Conservation (phyloP, 2,888 invertebrate species). For the Galerucella nymphaeae region DNA sequence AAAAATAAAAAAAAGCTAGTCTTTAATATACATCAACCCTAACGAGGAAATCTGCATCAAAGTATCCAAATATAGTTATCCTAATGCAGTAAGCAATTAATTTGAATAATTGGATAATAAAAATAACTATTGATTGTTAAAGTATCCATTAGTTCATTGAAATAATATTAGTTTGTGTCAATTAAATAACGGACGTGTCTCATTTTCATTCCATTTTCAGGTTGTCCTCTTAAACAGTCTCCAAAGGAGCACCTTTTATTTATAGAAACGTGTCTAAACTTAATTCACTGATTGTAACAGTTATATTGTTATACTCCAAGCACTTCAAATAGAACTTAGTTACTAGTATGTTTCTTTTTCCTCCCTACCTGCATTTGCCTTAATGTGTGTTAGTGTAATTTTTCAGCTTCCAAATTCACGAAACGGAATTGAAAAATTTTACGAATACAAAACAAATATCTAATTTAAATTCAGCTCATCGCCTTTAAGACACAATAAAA, state of each 20-base stretch:
- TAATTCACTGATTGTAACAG: too few species aligned
- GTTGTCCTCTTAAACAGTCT: background rate
- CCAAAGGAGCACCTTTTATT: too few species aligned
- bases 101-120: background rate
- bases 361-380: too few species aligned
- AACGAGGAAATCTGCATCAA: background rate
- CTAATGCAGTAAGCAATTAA: background rate
- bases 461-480: slow-evolving; percentile 14
- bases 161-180: background rate
- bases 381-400: too few species aligned
- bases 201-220: background rate
- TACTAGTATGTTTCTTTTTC: too few species aligned
- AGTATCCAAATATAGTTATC: background rate
- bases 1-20: too few species aligned
- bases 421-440: background rate
- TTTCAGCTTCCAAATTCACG: background rate
- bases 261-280: too few species aligned
- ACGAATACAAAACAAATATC: background rate
- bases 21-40: too few species aligned
- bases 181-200: background rate
- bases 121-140: background rate
- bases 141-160: background rate
- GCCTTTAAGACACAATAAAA: background rate
- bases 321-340: too few species aligned
- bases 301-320: too few species aligned